Percentiles rank a stretch among this genome's conserved stretches.
Evolutionary conservation across 2,797 vertebrate genomes (phyloP).

Genomic region (Cryptoblepharus egeriae): DNA sequence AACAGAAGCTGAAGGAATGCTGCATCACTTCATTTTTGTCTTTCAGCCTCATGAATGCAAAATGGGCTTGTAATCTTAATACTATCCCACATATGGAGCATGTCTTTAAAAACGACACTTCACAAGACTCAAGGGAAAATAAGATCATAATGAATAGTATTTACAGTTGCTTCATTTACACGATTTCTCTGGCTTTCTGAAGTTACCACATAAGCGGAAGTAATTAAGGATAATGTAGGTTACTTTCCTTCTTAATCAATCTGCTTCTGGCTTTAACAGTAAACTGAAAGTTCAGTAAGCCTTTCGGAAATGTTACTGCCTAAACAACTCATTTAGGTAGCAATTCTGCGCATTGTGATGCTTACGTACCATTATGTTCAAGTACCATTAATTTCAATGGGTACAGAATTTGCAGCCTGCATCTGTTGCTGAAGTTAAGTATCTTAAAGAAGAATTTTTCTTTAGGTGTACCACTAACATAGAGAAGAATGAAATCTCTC

Average conservation of each 20-base stretch:
- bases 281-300: conserved; percentile 42
- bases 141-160: conserved; percentile 83
- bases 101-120: conserved; percentile 80
- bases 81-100: conserved; percentile 75
- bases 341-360: neutral
- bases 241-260: conserved; percentile 48
- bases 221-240: conserved; percentile 66
- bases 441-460: neutral
- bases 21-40: conserved; percentile 74
- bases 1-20: conserved; percentile 76
- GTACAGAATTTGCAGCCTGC: neutral
- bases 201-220: conserved; percentile 71
- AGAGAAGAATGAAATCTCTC: neutral
- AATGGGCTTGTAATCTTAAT: conserved; percentile 83
- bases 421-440: neutral
- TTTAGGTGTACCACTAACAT: neutral
- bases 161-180: conserved; percentile 79
- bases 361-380: neutral
- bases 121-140: conserved; percentile 81
- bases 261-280: conserved; percentile 42
- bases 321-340: neutral
- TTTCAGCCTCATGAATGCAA: conserved; percentile 80
- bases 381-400: neutral
- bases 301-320: conserved; percentile 5
- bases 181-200: conserved; percentile 72